Evolutionary conservation across 2,113 vertebrate species (phyloP).

Genomic region (Eclectus roratus): DNA sequence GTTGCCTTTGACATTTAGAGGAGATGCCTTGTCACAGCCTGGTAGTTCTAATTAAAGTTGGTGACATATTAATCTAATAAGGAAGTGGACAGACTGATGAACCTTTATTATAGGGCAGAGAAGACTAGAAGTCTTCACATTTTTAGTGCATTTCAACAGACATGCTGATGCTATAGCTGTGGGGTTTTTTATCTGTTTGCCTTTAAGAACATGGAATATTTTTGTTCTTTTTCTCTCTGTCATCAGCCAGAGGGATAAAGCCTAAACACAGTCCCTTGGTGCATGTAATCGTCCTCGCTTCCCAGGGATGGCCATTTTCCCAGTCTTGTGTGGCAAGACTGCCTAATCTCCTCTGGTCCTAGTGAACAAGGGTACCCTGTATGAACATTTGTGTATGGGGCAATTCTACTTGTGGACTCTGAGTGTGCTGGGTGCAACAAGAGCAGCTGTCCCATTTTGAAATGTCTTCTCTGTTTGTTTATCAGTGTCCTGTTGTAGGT

Average conservation of each 20-base stretch:
- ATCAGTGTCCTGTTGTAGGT: background rate
- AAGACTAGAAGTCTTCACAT: background rate
- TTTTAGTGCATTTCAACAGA: background rate
- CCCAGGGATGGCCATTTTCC: background rate
- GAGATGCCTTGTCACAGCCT: background rate
- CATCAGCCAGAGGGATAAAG: background rate
- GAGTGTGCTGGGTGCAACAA: background rate
- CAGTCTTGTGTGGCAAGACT: background rate
- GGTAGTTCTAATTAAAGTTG: background rate
- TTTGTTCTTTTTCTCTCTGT: background rate
- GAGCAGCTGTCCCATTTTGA: constrained; percentile 24
- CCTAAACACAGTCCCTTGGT: background rate
- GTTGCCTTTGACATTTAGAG: background rate
- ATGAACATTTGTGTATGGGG: background rate
- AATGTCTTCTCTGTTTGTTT: background rate
- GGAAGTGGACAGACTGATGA: background rate
- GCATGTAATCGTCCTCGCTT: background rate
- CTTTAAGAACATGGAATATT: background rate
- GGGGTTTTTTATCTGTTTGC: background rate
- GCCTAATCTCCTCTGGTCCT: background rate
- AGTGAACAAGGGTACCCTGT: background rate
- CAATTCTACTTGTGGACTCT: background rate
- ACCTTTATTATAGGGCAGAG: background rate
- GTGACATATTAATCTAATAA: background rate
- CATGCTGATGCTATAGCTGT: background rate